Evolutionary conservation across 2,888 invertebrate genomes (phyloP), one percentile per base, ranked within the genome.

Genomic region (Noctuana brunneofusca): DNA sequence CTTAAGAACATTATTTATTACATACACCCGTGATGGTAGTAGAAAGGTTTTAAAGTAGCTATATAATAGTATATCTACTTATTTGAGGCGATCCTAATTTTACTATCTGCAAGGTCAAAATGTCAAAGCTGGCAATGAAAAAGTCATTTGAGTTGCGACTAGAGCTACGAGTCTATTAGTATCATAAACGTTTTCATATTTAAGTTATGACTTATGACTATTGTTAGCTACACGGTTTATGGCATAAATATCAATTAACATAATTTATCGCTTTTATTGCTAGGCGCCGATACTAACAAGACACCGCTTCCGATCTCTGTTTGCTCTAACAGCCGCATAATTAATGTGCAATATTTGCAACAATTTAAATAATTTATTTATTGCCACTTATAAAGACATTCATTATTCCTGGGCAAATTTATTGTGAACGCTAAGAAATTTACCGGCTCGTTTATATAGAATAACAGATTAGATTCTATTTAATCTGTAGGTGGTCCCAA

Each of bases 321-420:
- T 72, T 70, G 67, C 71, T 71, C 77, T 75, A 73, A 67, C 68
- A 69, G 69, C 69, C 55, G 67, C 62, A 72, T 78, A 75, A 78
- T 75, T 71, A 63, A 74, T 75, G 74, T 72, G 69, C 69, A 73
- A 71, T 72, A 79, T 78, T 78, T 76, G 76, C 76, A 80, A 76
- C 67, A 66, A 79, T 81, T 79, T 82, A 70, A 82, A 83, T 80
- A 79, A 79, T 76, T 80, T 78, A 80, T 84, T 83, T 80, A 83
- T 78, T 70, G 70, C 66, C 65, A 65, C 66, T 78, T 76, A 79
- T 80, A 76, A 76, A 79, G 72, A 73, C 75, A 77, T 82, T 75
- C 72, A 83, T 83, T 80, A 79, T 76, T 70, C 72, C 68, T 60
- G 60, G 65, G 66, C 68, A 74, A 77, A 79, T 80, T 80, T 79